A percentile compares a stretch with the other conserved stretches of the same genome.
Evolutionary conservation across 2,888 invertebrate species (phyloP).

Genomic region (Eupithecia vulgata): DNA sequence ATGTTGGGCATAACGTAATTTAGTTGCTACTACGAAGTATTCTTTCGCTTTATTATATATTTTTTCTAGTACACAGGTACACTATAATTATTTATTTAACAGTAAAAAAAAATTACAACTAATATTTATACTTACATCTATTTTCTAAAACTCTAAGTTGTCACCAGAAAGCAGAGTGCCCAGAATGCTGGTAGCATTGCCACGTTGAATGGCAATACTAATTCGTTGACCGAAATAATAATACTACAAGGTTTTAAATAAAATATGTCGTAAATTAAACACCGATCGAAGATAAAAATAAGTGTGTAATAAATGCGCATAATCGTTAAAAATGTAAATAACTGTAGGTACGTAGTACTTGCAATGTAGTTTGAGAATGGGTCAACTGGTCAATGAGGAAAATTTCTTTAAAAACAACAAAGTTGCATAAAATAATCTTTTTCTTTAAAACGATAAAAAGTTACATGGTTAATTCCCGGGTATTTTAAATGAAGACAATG

Average conservation of each 20-base stretch:
- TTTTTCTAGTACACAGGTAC: no score
- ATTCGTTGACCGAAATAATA: no score
- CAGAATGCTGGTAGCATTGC: no score
- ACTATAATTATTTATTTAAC: no score
- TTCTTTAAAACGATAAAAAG: not conserved
- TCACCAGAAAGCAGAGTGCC: no score
- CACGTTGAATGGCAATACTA: no score
- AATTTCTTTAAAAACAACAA: conserved; percentile 24
- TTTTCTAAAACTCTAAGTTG: no score
- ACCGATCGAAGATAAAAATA: not conserved
- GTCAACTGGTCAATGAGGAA: conserved; percentile 32
- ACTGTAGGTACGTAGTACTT: not conserved
- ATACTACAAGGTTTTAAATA: not conserved
- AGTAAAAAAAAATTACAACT: no score
- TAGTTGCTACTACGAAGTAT: no score
- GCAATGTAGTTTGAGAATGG: not conserved
- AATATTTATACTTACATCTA: no score
- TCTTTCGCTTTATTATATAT: no score
- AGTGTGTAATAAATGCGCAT: not conserved
- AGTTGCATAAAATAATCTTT: conserved; percentile 25
- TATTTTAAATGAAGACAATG: not conserved
- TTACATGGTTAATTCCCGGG: not conserved
- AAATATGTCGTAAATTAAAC: not conserved
- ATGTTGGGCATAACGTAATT: no score
- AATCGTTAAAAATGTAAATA: not conserved